Evolutionary conservation across 2,797 vertebrate species (phyloP).

Genomic region (Falco concolor): DNA sequence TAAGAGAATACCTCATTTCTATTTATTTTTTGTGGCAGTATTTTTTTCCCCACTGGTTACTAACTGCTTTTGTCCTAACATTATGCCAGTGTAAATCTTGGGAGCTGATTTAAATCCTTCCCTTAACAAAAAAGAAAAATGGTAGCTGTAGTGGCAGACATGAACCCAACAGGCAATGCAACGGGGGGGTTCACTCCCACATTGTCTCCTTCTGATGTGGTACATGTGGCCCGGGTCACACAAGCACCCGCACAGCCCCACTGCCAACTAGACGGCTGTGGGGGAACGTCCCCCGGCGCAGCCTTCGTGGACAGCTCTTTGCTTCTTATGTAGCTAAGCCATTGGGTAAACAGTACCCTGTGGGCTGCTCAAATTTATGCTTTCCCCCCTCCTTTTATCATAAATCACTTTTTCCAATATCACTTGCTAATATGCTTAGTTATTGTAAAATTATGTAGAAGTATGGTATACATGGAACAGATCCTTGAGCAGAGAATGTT

Average conservation of each 20-base stretch:
- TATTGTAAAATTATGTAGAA: neutral
- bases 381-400: neutral
- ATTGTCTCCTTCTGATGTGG: neutral
- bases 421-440: neutral
- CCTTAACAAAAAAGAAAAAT: neutral
- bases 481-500: neutral
- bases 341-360: accelerated
- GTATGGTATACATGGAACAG: neutral
- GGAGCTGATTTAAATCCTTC: neutral
- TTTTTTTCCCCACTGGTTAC: neutral
- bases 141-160: neutral
- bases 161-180: neutral
- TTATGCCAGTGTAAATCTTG: neutral
- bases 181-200: accelerated
- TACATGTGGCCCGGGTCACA: neutral
- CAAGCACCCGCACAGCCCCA: neutral
- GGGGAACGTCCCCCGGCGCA: neutral
- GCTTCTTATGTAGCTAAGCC: neutral
- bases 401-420: neutral
- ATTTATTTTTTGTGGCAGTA: neutral
- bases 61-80: neutral
- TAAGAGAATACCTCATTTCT: neutral
- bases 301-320: neutral
- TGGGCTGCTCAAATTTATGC: neutral
- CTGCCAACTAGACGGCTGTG: neutral